Evolutionary conservation across 2,888 invertebrate genomes (phyloP).

Genomic region (Caenorhabditis angaria): DNA sequence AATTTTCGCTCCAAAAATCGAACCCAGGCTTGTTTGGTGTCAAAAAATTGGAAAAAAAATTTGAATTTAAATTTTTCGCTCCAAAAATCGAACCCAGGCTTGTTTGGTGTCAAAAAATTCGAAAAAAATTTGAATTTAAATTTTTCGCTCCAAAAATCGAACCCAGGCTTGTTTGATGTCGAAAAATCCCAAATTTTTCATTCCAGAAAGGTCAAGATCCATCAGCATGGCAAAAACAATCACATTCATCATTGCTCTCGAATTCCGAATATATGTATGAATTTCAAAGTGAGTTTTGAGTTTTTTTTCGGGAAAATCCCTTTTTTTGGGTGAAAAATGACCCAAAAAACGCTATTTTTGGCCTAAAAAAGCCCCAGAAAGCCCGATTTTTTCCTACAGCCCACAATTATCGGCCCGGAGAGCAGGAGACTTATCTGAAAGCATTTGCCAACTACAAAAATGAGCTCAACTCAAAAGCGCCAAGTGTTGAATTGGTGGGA

Average conservation of each 20-base stretch:
- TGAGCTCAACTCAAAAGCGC: conserved; percentile 47
- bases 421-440: conserved; percentile 61
- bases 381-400: too few species aligned
- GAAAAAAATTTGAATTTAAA: too few species aligned
- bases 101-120: too few species aligned
- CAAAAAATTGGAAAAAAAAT: too few species aligned
- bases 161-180: neutral
- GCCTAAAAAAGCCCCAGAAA: too few species aligned
- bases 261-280: conserved; percentile 95
- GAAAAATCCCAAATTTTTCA: neutral
- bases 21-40: too few species aligned
- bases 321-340: too few species aligned
- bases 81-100: too few species aligned
- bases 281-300: conserved; percentile 79
- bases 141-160: neutral
- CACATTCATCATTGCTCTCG: conserved; percentile 91
- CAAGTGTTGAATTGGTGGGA: conserved; percentile 81
- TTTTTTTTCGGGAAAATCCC: neutral
- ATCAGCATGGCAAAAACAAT: conserved; percentile 62
- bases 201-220: conserved; percentile 61
- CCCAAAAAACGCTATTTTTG: too few species aligned
- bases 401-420: conserved; percentile 68
- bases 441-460: conserved; percentile 63
- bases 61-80: too few species aligned
- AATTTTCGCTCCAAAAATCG: too few species aligned